These are phyloP conservation scores for Polyodon spathula DNA, from an alignment of 2,113 vertebrate genomes.

Conservation along the genomic window DNA sequence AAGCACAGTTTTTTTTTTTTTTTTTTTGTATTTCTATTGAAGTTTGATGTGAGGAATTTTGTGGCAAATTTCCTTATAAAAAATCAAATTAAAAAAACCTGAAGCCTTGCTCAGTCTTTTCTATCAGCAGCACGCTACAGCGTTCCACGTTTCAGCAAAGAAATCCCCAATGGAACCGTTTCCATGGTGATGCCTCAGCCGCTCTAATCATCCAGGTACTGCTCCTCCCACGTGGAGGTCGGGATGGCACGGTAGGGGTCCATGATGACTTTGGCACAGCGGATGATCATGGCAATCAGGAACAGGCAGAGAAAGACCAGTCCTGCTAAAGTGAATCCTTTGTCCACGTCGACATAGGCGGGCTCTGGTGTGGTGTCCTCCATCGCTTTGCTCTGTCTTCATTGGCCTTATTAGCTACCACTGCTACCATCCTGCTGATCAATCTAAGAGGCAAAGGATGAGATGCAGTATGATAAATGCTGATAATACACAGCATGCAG, in stretches of 20 bases:
- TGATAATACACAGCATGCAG: too few relatives aligned
- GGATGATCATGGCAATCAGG: slow-evolving; percentile 87
- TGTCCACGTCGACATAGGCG: slow-evolving; percentile 80
- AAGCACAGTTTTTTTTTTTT: too few relatives aligned
- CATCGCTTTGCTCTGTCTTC: slow-evolving; percentile 58
- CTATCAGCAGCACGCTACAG: too few relatives aligned
- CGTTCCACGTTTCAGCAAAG: too few relatives aligned
- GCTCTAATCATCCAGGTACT: slow-evolving; percentile 78
- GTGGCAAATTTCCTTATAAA: too few relatives aligned
- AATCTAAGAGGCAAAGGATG: slow-evolving; percentile 33
- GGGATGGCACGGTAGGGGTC: slow-evolving; percentile 94
- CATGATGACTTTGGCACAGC: slow-evolving; percentile 92
- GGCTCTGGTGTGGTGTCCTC: slow-evolving; percentile 76
- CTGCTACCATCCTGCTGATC: slow-evolving; percentile 61
- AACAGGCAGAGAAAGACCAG: slow-evolving; percentile 87
- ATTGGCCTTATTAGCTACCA: slow-evolving; percentile 24
- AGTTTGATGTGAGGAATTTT: too few relatives aligned
- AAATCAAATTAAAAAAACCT: too few relatives aligned
- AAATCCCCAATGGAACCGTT: background rate
- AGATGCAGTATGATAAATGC: background rate
- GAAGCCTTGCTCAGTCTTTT: too few relatives aligned
- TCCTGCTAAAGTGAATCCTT: slow-evolving; percentile 80
- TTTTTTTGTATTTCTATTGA: too few relatives aligned
- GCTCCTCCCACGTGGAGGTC: slow-evolving; percentile 91
- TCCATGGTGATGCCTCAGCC: background rate